A percentile compares a stretch with the other conserved stretches of the same genome.
Conservation (phyloP, 2,888 invertebrate genomes). For the Drosophila eohydei region DNA sequence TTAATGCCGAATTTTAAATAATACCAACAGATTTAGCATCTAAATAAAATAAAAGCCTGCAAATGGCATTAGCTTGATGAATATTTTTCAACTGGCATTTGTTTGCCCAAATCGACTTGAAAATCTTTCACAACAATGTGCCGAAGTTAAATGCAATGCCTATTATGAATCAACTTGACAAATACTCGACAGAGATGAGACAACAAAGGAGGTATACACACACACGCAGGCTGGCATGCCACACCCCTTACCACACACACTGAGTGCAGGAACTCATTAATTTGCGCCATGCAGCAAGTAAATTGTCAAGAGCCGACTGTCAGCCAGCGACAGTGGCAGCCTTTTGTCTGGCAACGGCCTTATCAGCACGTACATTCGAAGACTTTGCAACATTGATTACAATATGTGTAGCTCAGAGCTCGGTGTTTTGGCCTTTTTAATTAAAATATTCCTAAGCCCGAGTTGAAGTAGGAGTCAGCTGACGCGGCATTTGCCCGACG, state of each 20-base stretch:
- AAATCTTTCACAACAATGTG: background rate
- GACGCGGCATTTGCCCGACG: background rate
- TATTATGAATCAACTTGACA: constrained; percentile 3
- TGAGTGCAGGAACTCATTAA: constrained; percentile 32
- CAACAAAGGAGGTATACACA: background rate
- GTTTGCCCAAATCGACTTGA: background rate
- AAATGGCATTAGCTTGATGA: constrained; percentile 1
- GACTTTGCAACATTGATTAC: constrained; percentile 24
- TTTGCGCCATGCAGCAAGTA: constrained; percentile 26
- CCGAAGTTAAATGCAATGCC: constrained; percentile 11
- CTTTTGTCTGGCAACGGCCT: constrained; percentile 46
- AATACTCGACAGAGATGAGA: constrained; percentile 1
- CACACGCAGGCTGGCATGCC: background rate
- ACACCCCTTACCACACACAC: background rate
- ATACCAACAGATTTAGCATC: constrained; percentile 23
- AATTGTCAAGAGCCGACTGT: constrained; percentile 15
- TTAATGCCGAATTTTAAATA: constrained; percentile 14
- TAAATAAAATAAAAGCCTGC: constrained; percentile 23
- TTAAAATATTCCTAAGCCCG: constrained; percentile 38
- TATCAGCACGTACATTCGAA: constrained; percentile 61
- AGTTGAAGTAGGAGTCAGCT: background rate
- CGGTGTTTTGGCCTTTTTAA: constrained; percentile 41
- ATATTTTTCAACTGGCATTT: constrained; percentile 11
- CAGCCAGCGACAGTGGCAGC: constrained; percentile 1
- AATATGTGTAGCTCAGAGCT: constrained; percentile 21